Conservation (phyloP, 2,888 invertebrate species). For the Cataglyphis livida region DNA sequence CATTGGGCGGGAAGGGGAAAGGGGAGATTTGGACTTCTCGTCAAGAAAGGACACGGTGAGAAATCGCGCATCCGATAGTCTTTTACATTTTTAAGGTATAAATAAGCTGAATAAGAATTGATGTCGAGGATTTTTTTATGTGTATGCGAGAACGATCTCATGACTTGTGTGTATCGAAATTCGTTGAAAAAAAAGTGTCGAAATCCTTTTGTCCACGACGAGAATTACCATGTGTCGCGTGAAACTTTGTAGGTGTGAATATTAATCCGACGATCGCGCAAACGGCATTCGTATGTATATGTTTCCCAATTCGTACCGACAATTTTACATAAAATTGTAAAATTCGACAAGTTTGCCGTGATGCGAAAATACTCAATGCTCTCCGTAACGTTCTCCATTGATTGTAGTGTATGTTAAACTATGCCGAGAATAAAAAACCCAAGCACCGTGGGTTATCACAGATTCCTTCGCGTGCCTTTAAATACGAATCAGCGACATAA, state of each 20-base stretch:
- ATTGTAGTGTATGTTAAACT: conserved; percentile 54
- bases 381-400: conserved; percentile 48
- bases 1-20: neutral
- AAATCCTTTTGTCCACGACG: conserved; percentile 17
- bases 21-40: neutral
- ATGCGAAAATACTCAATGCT: conserved; percentile 42
- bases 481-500: conserved; percentile 10
- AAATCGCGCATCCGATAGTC: conserved; percentile 9
- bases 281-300: neutral
- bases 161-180: conserved; percentile 9
- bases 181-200: neutral
- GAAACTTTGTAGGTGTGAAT: conserved; percentile 20
- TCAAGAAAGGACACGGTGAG: conserved; percentile 1
- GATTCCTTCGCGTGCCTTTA: conserved; percentile 23
- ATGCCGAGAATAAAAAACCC: conserved; percentile 55
- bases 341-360: conserved; percentile 22
- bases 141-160: conserved; percentile 10
- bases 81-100: conserved; percentile 42
- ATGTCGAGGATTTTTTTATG: conserved; percentile 32
- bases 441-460: conserved; percentile 40
- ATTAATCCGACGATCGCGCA: conserved; percentile 5
- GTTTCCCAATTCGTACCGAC: conserved; percentile 1
- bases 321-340: conserved; percentile 26
- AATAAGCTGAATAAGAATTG: conserved; percentile 13
- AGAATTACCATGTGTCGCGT: neutral